Percentiles rank a stretch among this genome's conserved stretches.
Conservation (phyloP, 2,113 vertebrate genomes). For the Noturus placidus region DNA sequence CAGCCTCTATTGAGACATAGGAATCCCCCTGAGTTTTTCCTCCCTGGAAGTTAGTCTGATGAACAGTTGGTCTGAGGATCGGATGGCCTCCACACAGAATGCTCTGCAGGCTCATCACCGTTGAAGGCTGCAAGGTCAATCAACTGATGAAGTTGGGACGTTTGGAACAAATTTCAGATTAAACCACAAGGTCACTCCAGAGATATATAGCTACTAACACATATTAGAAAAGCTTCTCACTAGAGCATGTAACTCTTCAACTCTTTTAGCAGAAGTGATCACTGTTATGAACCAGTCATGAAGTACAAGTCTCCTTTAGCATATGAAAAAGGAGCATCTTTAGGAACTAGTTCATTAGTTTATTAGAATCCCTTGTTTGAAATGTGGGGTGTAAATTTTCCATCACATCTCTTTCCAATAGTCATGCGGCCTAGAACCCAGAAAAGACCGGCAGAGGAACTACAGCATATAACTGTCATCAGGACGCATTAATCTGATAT, state of each 20-base stretch:
- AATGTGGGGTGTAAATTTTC: neutral
- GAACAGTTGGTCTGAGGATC: neutral
- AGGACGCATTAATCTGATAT: neutral
- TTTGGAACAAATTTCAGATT: neutral
- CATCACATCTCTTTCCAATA: neutral
- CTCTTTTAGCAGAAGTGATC: neutral
- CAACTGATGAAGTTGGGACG: neutral
- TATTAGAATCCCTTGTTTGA: neutral
- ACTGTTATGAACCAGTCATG: neutral
- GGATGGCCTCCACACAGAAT: neutral
- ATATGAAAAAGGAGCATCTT: neutral
- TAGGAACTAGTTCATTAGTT: neutral
- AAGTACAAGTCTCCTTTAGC: neutral
- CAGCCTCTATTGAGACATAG: neutral
- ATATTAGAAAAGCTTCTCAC: neutral
- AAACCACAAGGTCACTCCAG: neutral
- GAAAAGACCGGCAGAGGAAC: neutral
- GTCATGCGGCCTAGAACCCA: neutral
- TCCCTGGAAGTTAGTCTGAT: neutral
- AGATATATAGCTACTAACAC: neutral
- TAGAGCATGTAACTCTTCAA: neutral
- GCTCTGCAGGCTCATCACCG: neutral
- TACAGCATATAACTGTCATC: neutral
- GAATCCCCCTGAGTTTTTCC: neutral
- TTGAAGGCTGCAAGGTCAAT: neutral